These are phyloP conservation scores for Psephotus haematonotus DNA, from an alignment of 2,113 vertebrate genomes.

Conservation along the genomic window DNA sequence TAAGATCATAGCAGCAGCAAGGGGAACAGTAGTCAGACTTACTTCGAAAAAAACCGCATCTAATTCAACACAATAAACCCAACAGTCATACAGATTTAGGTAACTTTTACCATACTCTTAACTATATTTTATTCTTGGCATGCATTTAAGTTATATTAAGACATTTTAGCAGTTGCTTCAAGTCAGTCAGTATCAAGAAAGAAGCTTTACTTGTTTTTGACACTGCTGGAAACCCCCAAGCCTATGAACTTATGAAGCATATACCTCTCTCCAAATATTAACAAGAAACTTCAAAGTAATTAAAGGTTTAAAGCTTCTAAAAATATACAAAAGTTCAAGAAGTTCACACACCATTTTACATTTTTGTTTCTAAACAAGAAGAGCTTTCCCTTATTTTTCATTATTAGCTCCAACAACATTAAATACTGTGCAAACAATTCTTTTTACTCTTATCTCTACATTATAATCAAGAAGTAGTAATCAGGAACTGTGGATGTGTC, in stretches of 20 bases:
- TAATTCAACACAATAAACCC: not conserved
- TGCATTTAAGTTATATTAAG: not conserved
- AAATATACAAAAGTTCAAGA: rapidly evolving
- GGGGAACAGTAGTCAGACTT: not conserved
- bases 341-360: not conserved
- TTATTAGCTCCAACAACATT: not conserved
- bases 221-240: not conserved
- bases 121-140: not conserved
- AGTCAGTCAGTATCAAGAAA: not conserved
- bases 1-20: not conserved
- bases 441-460: not conserved
- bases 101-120: not conserved
- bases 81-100: not conserved
- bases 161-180: not conserved
- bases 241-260: not conserved
- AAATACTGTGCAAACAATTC: not conserved
- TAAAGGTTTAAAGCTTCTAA: not conserved
- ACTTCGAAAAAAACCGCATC: not conserved
- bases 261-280: not conserved
- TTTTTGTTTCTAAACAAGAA: not conserved
- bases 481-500: not conserved
- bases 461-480: not conserved
- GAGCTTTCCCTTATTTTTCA: not conserved
- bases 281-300: not conserved
- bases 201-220: not conserved